phyloP scores from a whole-genome alignment of 2,888 invertebrate genomes.

The Xanthostigma xanthostigma region DNA sequence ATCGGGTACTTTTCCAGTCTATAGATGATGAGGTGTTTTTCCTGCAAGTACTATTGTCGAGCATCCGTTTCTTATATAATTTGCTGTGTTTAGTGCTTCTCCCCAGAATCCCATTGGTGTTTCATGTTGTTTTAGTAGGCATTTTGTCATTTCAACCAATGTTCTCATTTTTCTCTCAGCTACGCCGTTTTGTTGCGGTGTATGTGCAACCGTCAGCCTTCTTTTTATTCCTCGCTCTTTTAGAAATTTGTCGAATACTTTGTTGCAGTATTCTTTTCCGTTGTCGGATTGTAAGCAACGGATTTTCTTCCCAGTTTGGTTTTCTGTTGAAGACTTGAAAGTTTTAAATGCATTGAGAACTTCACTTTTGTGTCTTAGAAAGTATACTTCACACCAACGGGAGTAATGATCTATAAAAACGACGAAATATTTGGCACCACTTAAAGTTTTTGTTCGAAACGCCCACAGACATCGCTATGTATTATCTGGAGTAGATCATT shows the following conservation, averaged over 20 bases:
- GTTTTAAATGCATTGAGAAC: constrained; percentile 4
- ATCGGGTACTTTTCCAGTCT: constrained; percentile 14
- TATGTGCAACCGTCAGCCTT: constrained; percentile 16
- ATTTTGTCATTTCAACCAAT: constrained; percentile 18
- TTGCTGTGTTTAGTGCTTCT: no score
- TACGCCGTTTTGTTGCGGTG: constrained; percentile 21
- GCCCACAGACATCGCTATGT: constrained; percentile 11
- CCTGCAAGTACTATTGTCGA: no score
- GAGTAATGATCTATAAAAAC: constrained; percentile 9
- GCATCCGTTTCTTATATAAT: no score
- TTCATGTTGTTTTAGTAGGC: constrained; percentile 17
- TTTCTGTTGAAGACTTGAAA: no score
- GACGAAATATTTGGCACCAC: constrained; percentile 10
- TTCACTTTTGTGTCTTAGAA: constrained; percentile 7
- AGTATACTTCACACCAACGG: constrained; percentile 6
- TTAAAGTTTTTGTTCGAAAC: constrained; percentile 5
- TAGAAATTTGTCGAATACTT: constrained; percentile 11
- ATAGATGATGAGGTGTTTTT: constrained; percentile 15
- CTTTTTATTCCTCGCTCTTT: constrained; percentile 17
- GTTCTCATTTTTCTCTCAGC: constrained; percentile 19
- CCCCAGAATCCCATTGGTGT: constrained; percentile 13
- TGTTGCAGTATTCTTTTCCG: constrained; percentile 12
- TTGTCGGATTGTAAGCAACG: constrained; percentile 11
- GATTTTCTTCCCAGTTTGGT: constrained; percentile 10
- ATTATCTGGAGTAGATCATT: constrained; percentile 10